These are phyloP conservation scores for Athalia rosae DNA, from an alignment of 2,888 invertebrate genomes.

Conservation along the genomic window DNA sequence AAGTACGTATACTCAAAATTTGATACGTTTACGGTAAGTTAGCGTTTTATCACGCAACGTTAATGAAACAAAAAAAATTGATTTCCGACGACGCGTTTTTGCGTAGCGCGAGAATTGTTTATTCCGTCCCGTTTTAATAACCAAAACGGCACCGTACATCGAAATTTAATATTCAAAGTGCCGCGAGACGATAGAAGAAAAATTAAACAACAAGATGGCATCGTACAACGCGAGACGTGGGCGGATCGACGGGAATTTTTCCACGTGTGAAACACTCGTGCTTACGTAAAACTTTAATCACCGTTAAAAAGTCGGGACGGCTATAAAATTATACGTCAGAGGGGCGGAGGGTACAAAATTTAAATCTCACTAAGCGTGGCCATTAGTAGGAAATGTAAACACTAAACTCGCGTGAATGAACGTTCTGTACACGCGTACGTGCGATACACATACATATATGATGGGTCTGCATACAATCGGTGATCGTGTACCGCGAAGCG, in stretches of 20 bases:
- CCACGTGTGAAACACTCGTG: neutral
- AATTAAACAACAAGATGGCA: neutral
- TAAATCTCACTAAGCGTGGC: conserved; percentile 72
- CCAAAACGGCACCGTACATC: too few relatives aligned
- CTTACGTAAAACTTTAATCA: conserved; percentile 15
- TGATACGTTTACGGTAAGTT: too few relatives aligned
- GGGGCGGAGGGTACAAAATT: conserved; percentile 63
- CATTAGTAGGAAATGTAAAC: conserved; percentile 73
- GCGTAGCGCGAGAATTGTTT: too few relatives aligned
- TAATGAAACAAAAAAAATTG: too few relatives aligned
- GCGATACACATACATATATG: neutral
- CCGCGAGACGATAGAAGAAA: neutral
- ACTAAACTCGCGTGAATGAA: conserved; percentile 60
- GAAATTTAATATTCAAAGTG: too few relatives aligned
- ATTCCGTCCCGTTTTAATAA: too few relatives aligned
- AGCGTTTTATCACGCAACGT: too few relatives aligned
- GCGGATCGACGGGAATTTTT: too few relatives aligned
- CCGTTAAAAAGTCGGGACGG: neutral
- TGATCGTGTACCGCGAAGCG: neutral
- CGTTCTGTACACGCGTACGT: neutral
- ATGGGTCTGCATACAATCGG: too few relatives aligned
- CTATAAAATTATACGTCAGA: too few relatives aligned
- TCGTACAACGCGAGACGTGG: neutral
- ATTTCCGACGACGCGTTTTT: too few relatives aligned
- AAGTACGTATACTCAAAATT: too few relatives aligned